Evolutionary conservation across 2,113 vertebrate species (phyloP), one percentile per base, ranked within the genome.

Genomic region (Paradoxurus hermaphroditus): DNA sequence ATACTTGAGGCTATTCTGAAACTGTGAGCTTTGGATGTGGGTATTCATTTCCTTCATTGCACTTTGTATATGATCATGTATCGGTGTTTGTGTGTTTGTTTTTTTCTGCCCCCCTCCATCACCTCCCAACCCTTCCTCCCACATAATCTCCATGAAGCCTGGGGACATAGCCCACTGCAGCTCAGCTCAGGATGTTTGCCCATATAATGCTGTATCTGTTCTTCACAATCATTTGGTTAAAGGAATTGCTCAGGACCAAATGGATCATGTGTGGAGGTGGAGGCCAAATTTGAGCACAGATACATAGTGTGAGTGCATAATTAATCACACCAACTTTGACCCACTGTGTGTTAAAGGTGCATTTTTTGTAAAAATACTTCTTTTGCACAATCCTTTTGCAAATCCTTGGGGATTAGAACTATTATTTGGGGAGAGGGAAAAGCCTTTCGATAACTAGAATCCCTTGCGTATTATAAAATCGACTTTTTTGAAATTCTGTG

Each of bases 191-290:
- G 23, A 7, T 7, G 18, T 21, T 56, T 9, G 5, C 49, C 23
- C 10, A 18, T 39, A 0, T 16, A 23, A 83, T n/a, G 11, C 56
- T 59, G 0, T 0, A 0, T 49, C 36, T 51, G 8, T 39, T 75
- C 25, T n/a, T 70, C 34, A 3, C 14, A 44, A 0, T 67, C 68
- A 46, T 25, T 19, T 11, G 53, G n/a, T 41, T 51, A 5, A 41
- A 12, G 29, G 31, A 10, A 21, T 4, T 82, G 49, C 18, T 5
- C 15, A 10, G 23, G 36, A 16, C 16, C 39, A 6, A 5, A 1
- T 18, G 16, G 53, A 19, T 7, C 41, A 1, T 34, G 41, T 0
- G 1, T 29, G 9, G 29, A 62, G 41, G 6, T 0, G 6, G 16
- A n/a, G 39, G 13, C n/a, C 27, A 49, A 1, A 46, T 56, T 13